Percentiles rank a stretch among this genome's conserved stretches.
Conservation (phyloP, 2,888 invertebrate species). For the Atethmia centrago region DNA sequence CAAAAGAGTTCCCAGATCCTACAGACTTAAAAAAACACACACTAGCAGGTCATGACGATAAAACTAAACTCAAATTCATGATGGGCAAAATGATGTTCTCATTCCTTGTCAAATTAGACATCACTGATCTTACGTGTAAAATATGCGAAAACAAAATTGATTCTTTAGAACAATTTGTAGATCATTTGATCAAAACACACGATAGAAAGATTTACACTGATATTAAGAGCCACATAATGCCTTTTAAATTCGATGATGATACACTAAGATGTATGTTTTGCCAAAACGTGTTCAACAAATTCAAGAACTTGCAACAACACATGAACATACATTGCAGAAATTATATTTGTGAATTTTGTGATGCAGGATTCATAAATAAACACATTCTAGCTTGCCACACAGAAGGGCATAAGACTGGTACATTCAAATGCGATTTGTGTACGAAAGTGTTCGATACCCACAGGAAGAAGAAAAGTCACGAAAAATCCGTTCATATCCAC, state of each 20-base stretch:
- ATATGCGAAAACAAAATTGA: slow-evolving; percentile 58
- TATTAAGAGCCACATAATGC: slow-evolving; percentile 66
- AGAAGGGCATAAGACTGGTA: slow-evolving; percentile 76
- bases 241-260: slow-evolving; percentile 62
- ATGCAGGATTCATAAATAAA: slow-evolving; percentile 79
- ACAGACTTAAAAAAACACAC: slow-evolving; percentile 72
- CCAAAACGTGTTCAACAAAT: slow-evolving; percentile 55
- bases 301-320: slow-evolving; percentile 77
- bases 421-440: slow-evolving; percentile 80
- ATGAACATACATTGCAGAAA: slow-evolving; percentile 83
- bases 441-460: slow-evolving; percentile 87
- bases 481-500: slow-evolving; percentile 81
- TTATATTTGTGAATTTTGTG: slow-evolving; percentile 79
- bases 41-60: slow-evolving; percentile 66
- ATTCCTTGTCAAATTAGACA: slow-evolving; percentile 67
- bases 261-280: slow-evolving; percentile 60
- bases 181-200: slow-evolving; percentile 65
- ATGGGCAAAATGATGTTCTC: slow-evolving; percentile 66
- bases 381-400: slow-evolving; percentile 76
- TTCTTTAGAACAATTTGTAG: slow-evolving; percentile 55
- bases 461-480: slow-evolving; percentile 84
- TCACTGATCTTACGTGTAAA: slow-evolving; percentile 59
- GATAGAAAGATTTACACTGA: slow-evolving; percentile 59
- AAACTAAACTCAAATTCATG: slow-evolving; percentile 65
- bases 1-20: slow-evolving; percentile 68